Base-by-base conservation (phyloP, 2,888 invertebrate species). In the Drosophila prostipennis region DNA sequence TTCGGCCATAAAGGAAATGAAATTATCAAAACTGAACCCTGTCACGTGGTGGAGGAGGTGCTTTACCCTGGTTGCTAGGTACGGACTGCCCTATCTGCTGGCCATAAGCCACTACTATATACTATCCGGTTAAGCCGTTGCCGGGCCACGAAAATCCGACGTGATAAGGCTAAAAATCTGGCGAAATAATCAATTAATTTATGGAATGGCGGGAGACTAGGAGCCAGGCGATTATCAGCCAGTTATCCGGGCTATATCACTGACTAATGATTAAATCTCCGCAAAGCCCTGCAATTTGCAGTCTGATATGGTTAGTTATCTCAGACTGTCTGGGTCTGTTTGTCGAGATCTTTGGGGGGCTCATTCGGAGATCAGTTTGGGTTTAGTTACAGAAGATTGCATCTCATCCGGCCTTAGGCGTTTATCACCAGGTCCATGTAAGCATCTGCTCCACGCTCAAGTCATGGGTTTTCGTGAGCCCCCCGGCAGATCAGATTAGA, bases 161-260 rank as follows among this genome's bases (percentile, higher is more conserved):
- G 51, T 11, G 78, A 79, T 78, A 64, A 36, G 36, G 48, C 37
- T 16, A 14, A 78, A 78, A 84, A 84, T 77, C 77, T 77, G 79
- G 52, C 40, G 39, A 39, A 39, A 49, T 72, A 72, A 72, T 72
- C 76, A 81, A 76, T 81, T 84, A 73, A 80, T 77, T 80, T 77
- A 71, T 72, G 56, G 57, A 64, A 45, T 10, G 68, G 14, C 4
- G 46, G 32, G 36, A 42, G 26, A 53, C 29, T 42, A 10, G 48
- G 19, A 34, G 36, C 61, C 49, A 23, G 29, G 29, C 59, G 64
- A 67, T 60, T 68, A 75, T 77, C 71, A 71, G 77, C 29, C 48
- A 56, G 70, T 74, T 78, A 78, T 67, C 75, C 43, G 16, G 43
- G 43, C 37, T 53, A 16, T 63, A 63, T 63, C 64, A 46, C 59